phyloP scores from a whole-genome alignment of 2,888 invertebrate species.

The Dermolepida albohirtum region DNA sequence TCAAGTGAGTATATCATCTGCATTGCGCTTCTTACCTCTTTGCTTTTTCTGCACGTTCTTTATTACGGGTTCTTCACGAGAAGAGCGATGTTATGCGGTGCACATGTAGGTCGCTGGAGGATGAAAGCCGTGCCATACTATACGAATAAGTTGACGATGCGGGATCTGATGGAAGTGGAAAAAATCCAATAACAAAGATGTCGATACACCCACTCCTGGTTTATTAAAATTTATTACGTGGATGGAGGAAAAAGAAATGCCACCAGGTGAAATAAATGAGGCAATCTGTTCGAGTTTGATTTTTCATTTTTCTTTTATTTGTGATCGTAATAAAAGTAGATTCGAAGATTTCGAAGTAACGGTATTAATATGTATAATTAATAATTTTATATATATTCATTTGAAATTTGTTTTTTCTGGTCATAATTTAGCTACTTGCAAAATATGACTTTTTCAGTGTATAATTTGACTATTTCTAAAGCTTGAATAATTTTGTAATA shows the following conservation, averaged over 20 bases:
- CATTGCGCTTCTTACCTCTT: not conserved
- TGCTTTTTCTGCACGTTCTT: constrained; percentile 1
- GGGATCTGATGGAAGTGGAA: constrained; percentile 11
- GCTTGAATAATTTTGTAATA: too few species aligned
- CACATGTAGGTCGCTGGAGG: not conserved
- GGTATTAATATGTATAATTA: too few species aligned
- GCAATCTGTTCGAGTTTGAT: too few species aligned
- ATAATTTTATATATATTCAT: too few species aligned
- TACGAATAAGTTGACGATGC: not conserved
- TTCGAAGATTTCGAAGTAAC: too few species aligned
- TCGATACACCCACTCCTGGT: constrained; percentile 13
- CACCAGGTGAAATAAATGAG: too few species aligned
- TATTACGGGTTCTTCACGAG: not conserved
- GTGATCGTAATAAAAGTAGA: not conserved
- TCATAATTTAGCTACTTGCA: too few species aligned
- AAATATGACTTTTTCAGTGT: too few species aligned
- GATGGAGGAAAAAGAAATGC: not conserved
- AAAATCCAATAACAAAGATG: constrained; percentile 29
- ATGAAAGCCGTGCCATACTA: not conserved
- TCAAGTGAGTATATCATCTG: not conserved
- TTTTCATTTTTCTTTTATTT: too few species aligned
- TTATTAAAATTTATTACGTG: constrained; percentile 31
- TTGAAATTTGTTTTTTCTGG: too few species aligned
- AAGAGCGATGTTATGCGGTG: constrained; percentile 6
- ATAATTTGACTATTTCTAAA: too few species aligned